A percentile compares a stretch with the other conserved stretches of the same genome.
Evolutionary conservation across 2,113 vertebrate species (phyloP).

Genomic region (Amphiprion percula): DNA sequence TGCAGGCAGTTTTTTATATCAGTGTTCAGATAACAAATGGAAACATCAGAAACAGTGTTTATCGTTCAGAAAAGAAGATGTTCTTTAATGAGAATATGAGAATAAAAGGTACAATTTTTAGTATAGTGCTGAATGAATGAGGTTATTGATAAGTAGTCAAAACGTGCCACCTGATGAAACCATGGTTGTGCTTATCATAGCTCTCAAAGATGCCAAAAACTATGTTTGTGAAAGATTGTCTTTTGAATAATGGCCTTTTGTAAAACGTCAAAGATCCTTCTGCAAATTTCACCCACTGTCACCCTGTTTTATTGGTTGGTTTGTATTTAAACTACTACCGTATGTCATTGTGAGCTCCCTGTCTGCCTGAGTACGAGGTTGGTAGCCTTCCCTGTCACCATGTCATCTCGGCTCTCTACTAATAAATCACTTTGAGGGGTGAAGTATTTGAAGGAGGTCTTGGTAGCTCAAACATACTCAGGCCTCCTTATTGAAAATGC

Average conservation of each 20-base stretch:
- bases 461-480: slow-evolving; percentile 16
- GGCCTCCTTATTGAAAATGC: slow-evolving; percentile 24
- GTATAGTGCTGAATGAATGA: too few species aligned
- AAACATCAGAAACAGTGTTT: too few species aligned
- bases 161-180: too few species aligned
- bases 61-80: too few species aligned
- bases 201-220: too few species aligned
- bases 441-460: slow-evolving; percentile 40
- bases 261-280: not conserved
- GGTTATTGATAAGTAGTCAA: too few species aligned
- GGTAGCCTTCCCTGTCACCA: slow-evolving; percentile 18
- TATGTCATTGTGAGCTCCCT: slow-evolving; percentile 11
- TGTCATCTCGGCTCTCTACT: slow-evolving; percentile 28
- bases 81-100: too few species aligned
- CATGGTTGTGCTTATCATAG: too few species aligned
- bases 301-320: slow-evolving; percentile 16
- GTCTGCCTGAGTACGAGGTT: slow-evolving; percentile 18
- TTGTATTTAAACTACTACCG: slow-evolving; percentile 11
- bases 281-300: too few species aligned
- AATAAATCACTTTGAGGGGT: slow-evolving; percentile 44
- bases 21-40: too few species aligned
- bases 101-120: too few species aligned
- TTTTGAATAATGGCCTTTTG: not conserved
- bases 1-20: not conserved
- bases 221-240: too few species aligned